Base-by-base conservation (phyloP, 2,797 vertebrate species). In the Furcifer pardalis region DNA sequence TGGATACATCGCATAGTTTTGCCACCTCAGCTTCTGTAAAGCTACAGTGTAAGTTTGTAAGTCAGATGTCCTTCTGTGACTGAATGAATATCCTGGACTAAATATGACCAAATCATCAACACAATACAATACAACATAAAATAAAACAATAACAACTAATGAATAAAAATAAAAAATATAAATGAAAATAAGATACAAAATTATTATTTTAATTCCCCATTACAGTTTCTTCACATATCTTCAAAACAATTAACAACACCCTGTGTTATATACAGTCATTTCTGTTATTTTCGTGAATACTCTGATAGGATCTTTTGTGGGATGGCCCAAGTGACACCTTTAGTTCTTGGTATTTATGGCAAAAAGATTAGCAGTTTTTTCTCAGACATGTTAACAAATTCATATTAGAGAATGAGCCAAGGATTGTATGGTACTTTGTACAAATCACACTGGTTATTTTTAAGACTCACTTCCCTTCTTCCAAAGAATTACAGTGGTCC, bases 41-140 rank as follows among this genome's bases (percentile, higher is more conserved):
- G 35, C 87, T 91, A 75, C 62, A 69, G 40, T 79, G 82, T 79
- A 88, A 75, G 69, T 42, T 81, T 60, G 27, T 42, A 84, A 84
- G 65, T 2, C 25, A 86, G 46, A 84, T 84, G 87, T 91, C 84
- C 90, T 90, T 90, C 85, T 91, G 76, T 44, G 59, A 23, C 23
- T 71, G 21, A 71, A 71, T 71, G 37, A 21, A 71, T 46, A 65
- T 85, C 44, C 10, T 68, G 72, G 49, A 86, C 72, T 46, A n/a
- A 90, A 52, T 21, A 1, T 76, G 81, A 84, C 75, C 72, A 85
- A 86, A n/a, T n/a, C n/a, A n/a, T n/a, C n/a, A n/a, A n/a, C n/a
- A n/a, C n/a, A n/a, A n/a, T n/a, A n/a, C n/a, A n/a, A n/a, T n/a
- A n/a, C n/a, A n/a, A n/a, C n/a, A n/a, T n/a, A n/a, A n/a, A n/a